Evolutionary conservation across 2,888 invertebrate species (phyloP).

Genomic region (Brachyptera risi): DNA sequence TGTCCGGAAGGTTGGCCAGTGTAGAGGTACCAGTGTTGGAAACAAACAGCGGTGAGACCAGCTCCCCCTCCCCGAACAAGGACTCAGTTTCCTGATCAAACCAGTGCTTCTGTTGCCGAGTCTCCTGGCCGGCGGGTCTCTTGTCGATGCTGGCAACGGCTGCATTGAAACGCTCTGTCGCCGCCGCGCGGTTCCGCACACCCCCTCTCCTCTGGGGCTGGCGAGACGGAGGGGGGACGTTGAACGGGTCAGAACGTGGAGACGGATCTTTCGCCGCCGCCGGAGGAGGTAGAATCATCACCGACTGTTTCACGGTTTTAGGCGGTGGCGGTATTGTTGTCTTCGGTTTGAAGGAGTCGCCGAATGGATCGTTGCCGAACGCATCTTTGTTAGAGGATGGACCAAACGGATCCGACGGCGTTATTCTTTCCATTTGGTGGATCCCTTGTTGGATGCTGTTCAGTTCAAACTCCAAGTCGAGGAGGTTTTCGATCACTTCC

Average conservation of each 20-base stretch:
- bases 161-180: conserved; percentile 35
- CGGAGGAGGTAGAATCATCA: conserved; percentile 30
- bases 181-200: conserved; percentile 32
- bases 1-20: conserved; percentile 19
- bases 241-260: conserved; percentile 42
- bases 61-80: conserved; percentile 46
- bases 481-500: conserved; percentile 68
- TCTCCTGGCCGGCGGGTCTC: conserved; percentile 36
- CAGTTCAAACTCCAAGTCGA: conserved; percentile 83
- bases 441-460: conserved; percentile 82
- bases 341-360: conserved; percentile 63
- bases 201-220: conserved; percentile 33
- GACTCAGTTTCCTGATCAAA: conserved; percentile 49
- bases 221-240: conserved; percentile 32
- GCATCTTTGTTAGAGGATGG: conserved; percentile 51
- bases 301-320: conserved; percentile 7
- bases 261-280: conserved; percentile 41
- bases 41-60: conserved; percentile 34
- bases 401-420: conserved; percentile 61
- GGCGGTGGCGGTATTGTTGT: conserved; percentile 23
- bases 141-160: conserved; percentile 38
- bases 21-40: conserved; percentile 17
- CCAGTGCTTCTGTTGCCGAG: conserved; percentile 43
- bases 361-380: conserved; percentile 61
- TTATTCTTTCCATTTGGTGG: conserved; percentile 82